These are phyloP conservation scores for Drosophila seguyi DNA, from an alignment of 1,140 invertebrate species.

Conservation along the genomic window DNA sequence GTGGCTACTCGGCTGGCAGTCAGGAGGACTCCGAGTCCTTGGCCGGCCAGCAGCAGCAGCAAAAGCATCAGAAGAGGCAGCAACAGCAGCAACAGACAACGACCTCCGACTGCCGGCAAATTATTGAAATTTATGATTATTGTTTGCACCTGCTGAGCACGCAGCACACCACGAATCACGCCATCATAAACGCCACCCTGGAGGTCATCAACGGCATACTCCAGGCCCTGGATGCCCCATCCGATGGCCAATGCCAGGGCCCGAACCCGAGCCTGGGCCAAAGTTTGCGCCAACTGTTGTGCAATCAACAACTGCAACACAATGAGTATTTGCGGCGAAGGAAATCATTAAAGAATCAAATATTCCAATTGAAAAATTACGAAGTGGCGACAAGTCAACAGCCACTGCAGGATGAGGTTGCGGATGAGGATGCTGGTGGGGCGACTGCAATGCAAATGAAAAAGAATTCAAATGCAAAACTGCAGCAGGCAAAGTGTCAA, in stretches of 20 bases:
- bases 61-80: conserved; percentile 15
- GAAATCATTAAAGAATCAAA: conserved; percentile 86
- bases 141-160: conserved; percentile 89
- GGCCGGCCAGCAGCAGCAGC: conserved; percentile 44
- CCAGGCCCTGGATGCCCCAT: conserved; percentile 79
- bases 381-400: conserved; percentile 74
- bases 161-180: conserved; percentile 88
- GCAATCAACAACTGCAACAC: conserved; percentile 85
- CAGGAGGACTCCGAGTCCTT: conserved; percentile 69
- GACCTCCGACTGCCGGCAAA: conserved; percentile 72
- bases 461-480: conserved; percentile 80
- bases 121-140: conserved; percentile 90
- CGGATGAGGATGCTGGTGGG: conserved; percentile 7
- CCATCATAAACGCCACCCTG: conserved; percentile 91
- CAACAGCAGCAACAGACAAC: conserved; percentile 47
- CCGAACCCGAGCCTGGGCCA: conserved; percentile 48
- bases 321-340: conserved; percentile 84
- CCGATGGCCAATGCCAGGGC: conserved; percentile 42
- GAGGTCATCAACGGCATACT: conserved; percentile 91
- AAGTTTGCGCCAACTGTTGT: conserved; percentile 86
- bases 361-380: conserved; percentile 85
- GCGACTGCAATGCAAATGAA: conserved; percentile 62
- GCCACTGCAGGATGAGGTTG: conserved; percentile 22
- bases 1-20: conserved; percentile 64
- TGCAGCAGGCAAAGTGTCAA: conserved; percentile 67